Evolutionary conservation across 2,888 invertebrate genomes (phyloP).

Genomic region (Limnephilus rhombicus): DNA sequence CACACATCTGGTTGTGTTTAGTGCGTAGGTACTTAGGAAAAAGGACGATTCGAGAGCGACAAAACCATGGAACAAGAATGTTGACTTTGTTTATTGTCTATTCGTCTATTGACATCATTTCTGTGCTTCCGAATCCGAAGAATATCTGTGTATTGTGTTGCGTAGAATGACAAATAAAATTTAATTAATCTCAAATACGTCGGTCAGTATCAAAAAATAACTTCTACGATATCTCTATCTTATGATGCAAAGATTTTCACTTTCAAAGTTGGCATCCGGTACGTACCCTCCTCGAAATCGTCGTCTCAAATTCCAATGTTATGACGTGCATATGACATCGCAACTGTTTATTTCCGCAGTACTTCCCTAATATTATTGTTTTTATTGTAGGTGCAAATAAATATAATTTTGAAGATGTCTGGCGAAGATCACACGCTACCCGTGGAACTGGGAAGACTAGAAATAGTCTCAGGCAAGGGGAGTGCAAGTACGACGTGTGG

Average conservation of each 20-base stretch:
- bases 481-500: slow-evolving; percentile 64
- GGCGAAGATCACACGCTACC: slow-evolving; percentile 70
- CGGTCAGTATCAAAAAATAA: slow-evolving; percentile 26
- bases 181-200: slow-evolving; percentile 32
- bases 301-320: slow-evolving; percentile 55
- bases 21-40: background rate
- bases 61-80: slow-evolving; percentile 20
- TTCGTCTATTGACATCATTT: background rate
- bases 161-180: slow-evolving; percentile 59
- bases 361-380: slow-evolving; percentile 23
- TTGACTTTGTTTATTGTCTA: slow-evolving; percentile 15
- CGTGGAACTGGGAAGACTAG: slow-evolving; percentile 77
- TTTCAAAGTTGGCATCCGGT: slow-evolving; percentile 48
- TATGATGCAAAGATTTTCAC: slow-evolving; percentile 57
- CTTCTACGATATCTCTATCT: slow-evolving; percentile 32
- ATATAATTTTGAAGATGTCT: slow-evolving; percentile 57
- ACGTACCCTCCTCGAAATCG: slow-evolving; percentile 32
- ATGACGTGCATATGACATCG: slow-evolving; percentile 59
- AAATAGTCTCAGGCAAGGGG: slow-evolving; percentile 76
- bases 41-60: background rate
- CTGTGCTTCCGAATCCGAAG: slow-evolving; percentile 22
- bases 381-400: slow-evolving; percentile 50
- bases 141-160: slow-evolving; percentile 49
- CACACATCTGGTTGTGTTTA: no score
- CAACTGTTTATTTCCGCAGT: slow-evolving; percentile 49